Evolutionary conservation across 2,888 invertebrate species (phyloP).

Genomic region (Thecophora atra): DNA sequence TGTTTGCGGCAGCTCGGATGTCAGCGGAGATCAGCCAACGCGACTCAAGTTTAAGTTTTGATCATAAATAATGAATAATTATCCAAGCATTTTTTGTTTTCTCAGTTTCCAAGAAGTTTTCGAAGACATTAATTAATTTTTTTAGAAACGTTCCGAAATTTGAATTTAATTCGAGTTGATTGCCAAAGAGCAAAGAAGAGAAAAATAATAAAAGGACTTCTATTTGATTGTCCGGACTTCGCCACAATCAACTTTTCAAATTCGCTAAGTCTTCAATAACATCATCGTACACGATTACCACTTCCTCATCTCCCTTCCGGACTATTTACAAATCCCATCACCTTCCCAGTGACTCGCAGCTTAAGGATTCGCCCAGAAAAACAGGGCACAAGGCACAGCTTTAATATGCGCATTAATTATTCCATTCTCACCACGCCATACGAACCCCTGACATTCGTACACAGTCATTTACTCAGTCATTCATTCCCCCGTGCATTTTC

Average conservation of each 20-base stretch:
- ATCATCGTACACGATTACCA: background rate
- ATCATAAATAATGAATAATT: background rate
- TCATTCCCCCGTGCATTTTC: constrained; percentile 3
- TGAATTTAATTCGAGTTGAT: too few relatives aligned
- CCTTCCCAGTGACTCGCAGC: too few relatives aligned
- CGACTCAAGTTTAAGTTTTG: background rate
- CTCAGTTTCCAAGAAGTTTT: too few relatives aligned
- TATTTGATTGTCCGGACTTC: too few relatives aligned
- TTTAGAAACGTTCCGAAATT: too few relatives aligned
- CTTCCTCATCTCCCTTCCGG: background rate
- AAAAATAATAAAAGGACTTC: too few relatives aligned
- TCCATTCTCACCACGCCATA: background rate
- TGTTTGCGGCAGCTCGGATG: background rate
- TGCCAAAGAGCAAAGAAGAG: too few relatives aligned
- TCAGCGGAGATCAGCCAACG: constrained; percentile 8
- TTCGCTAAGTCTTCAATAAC: background rate
- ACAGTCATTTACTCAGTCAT: background rate
- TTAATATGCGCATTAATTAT: background rate
- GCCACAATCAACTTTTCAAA: background rate
- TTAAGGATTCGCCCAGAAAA: background rate
- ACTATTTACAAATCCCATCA: too few relatives aligned
- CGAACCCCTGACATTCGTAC: background rate
- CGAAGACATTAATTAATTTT: too few relatives aligned
- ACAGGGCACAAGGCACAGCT: background rate
- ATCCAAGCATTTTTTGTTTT: too few relatives aligned